A percentile compares a stretch with the other conserved stretches of the same genome.
phyloP scores from a whole-genome alignment of 2,797 vertebrate species.

The Anas bahamensis region DNA sequence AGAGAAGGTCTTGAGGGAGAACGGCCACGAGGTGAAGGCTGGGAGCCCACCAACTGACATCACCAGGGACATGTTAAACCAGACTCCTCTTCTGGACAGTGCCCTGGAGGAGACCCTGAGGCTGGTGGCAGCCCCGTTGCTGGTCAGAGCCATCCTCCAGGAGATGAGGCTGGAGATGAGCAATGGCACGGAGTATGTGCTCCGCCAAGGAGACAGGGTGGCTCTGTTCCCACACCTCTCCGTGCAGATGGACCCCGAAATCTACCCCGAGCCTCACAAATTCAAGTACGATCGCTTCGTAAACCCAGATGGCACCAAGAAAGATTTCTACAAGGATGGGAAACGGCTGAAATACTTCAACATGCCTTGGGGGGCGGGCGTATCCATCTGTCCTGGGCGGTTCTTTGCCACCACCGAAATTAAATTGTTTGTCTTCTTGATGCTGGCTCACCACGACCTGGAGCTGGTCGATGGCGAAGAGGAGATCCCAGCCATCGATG shows the following conservation, averaged over 20 bases:
- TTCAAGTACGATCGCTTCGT: conserved; percentile 91
- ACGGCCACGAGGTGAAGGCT: conserved; percentile 67
- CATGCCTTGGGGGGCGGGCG: conserved; percentile 93
- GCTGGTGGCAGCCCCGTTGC: conserved; percentile 81
- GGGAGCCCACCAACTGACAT: conserved; percentile 75
- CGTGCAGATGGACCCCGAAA: conserved; percentile 87
- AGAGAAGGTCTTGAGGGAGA: conserved; percentile 76
- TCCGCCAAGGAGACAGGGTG: conserved; percentile 88
- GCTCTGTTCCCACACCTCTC: conserved; percentile 86
- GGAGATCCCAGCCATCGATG: conserved; percentile 80
- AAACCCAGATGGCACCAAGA: conserved; percentile 82
- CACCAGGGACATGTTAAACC: conserved; percentile 82
- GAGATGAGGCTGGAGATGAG: conserved; percentile 81
- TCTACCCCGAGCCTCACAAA: conserved; percentile 84
- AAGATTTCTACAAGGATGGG: conserved; percentile 87
- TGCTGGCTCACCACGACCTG: conserved; percentile 89
- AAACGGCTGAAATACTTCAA: conserved; percentile 87
- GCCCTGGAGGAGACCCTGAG: conserved; percentile 88
- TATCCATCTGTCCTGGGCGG: conserved; percentile 89
- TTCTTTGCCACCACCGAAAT: conserved; percentile 90
- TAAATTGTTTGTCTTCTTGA: conserved; percentile 90
- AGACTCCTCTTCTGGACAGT: conserved; percentile 87
- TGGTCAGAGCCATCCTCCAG: conserved; percentile 81
- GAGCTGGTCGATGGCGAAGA: conserved; percentile 83
- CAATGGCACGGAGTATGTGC: conserved; percentile 71